Base-by-base conservation (phyloP, 2,888 invertebrate species). In the Parthenolecanium corni region DNA sequence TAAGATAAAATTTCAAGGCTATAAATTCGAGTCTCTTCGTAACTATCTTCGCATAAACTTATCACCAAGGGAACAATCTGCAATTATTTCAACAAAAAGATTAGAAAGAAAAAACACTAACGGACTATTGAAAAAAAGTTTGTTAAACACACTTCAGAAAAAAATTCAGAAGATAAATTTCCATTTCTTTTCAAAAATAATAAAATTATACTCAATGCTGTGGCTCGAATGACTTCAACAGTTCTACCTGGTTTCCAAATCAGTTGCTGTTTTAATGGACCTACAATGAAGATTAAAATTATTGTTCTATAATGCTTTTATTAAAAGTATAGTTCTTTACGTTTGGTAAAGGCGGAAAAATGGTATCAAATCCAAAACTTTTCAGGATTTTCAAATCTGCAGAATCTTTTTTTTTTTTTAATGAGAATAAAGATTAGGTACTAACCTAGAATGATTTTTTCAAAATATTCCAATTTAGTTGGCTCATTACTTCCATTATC, bases 211-310 rank as follows among this genome's bases (percentile, higher is more conserved):
- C 31, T 36, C n/a, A 49, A 36, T 5, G 58, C 58, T 1, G 49
- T 20, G n/a, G 20, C 31, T 47, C 58, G 47, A 14, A 58, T 51
- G 4, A 58, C 58, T 38, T 58, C 58, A 20, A 38, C 38, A 24
- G 38, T 11, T 58, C 38, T 58, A 51, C 58, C 58, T 31, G 47
- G 31, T 58, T 47, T 58, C 58, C 58, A 58, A n/a, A 58, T 38
- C n/a, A 58, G 31, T 16, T 51, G 58, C 2, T 12, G 36, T 36
- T 58, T 58, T 11, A 58, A 16, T 2, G 58, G 40, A 36, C 51
- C 58, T 58, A 16, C 2, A 58, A 57, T 24, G 1, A 42, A 12
- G 12, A 23, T 20, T 12, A 42, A 42, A 40, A 24, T 16, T 16
- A n/a, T n/a, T n/a, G n/a, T n/a, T n/a, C n/a, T n/a, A n/a, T n/a